Evolutionary conservation across 2,113 vertebrate genomes (phyloP).

Genomic region (Tragelaphus scriptus): DNA sequence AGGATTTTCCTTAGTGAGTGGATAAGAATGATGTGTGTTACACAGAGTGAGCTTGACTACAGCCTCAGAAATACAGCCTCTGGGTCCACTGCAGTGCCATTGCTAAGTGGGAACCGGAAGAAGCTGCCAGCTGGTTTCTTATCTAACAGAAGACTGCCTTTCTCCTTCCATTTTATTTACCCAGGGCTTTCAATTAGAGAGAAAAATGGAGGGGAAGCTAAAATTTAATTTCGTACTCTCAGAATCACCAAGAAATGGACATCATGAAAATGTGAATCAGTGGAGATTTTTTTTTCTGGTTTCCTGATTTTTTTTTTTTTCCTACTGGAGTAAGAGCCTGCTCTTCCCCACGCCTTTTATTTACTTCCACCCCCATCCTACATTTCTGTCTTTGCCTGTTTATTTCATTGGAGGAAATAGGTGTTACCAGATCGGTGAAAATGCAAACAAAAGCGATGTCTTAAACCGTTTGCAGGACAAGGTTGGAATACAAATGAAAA

Average conservation of each 20-base stretch:
- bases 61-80: not conserved
- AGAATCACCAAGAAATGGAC: not conserved
- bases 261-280: not conserved
- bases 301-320: not conserved
- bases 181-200: not conserved
- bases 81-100: rapidly evolving
- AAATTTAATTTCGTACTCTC: not conserved
- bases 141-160: not conserved
- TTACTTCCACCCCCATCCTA: not conserved
- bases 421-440: not conserved
- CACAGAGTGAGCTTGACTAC: not conserved
- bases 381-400: not conserved
- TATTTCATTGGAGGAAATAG: not conserved
- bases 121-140: not conserved
- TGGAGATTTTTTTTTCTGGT: not conserved
- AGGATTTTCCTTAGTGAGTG: not conserved
- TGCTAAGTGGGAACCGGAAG: rapidly evolving
- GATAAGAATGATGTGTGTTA: not conserved
- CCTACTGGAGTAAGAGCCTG: too few species aligned
- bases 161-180: not conserved
- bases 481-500: not conserved
- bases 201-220: not conserved
- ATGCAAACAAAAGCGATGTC: not conserved
- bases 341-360: not conserved
- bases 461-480: not conserved